Evolutionary conservation across 2,113 vertebrate species (phyloP).

Genomic region (Pipra filicauda): DNA sequence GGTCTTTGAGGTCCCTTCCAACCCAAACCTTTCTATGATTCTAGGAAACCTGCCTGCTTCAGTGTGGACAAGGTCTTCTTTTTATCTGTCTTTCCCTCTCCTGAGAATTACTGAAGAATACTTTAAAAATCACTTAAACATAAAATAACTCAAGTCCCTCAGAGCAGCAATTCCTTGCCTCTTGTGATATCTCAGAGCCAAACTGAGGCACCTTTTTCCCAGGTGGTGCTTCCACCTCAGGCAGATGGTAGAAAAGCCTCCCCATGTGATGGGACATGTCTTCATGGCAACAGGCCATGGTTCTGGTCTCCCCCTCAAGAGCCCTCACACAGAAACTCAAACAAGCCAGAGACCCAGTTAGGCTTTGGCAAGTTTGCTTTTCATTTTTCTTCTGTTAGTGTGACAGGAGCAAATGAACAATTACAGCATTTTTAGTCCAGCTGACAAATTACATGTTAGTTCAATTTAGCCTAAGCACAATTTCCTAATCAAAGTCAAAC

Average conservation of each 20-base stretch:
- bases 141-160: background rate
- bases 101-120: background rate
- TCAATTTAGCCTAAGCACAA: slow-evolving; percentile 7
- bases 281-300: background rate
- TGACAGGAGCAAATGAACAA: slow-evolving; percentile 24
- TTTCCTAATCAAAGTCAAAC: slow-evolving; percentile 17
- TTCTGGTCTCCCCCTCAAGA: background rate
- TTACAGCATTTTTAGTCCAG: slow-evolving; percentile 8
- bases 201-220: background rate
- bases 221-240: rapidly evolving
- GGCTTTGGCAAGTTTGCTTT: background rate
- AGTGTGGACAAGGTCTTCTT: background rate
- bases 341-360: background rate
- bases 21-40: background rate
- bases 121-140: background rate
- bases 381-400: background rate
- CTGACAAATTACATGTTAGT: slow-evolving; percentile 33
- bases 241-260: background rate
- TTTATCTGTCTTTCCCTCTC: background rate
- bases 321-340: background rate
- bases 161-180: background rate
- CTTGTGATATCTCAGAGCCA: background rate
- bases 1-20: background rate
- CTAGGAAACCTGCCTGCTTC: background rate
- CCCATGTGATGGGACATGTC: rapidly evolving